A percentile compares a stretch with the other conserved stretches of the same genome.
These are phyloP conservation scores for Dolichomitus sp. DNA, from an alignment of 2,888 invertebrate species.

Conservation along the genomic window DNA sequence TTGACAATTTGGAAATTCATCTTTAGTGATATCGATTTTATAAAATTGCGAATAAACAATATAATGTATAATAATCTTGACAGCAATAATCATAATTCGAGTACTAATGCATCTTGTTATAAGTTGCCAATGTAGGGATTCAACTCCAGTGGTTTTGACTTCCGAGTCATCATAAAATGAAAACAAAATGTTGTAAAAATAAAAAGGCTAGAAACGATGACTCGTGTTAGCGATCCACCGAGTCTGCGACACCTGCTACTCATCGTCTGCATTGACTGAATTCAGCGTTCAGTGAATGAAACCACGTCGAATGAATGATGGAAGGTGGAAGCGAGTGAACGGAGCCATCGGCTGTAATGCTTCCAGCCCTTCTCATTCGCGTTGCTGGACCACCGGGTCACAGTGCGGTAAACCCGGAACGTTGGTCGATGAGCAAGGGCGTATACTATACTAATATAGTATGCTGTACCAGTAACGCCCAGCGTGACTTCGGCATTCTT, in stretches of 20 bases:
- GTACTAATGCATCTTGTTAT: background rate
- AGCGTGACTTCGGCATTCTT: slow-evolving; percentile 60
- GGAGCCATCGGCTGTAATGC: slow-evolving; percentile 10
- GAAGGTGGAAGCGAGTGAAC: slow-evolving; percentile 31
- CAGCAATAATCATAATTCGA: too few species aligned
- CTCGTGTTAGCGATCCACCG: slow-evolving; percentile 13
- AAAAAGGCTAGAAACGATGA: slow-evolving; percentile 7
- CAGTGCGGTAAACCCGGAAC: slow-evolving; percentile 60
- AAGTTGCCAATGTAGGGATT: background rate
- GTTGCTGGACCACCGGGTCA: slow-evolving; percentile 60
- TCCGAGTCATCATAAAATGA: background rate
- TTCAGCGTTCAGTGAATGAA: slow-evolving; percentile 52
- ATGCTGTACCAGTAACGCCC: slow-evolving; percentile 31
- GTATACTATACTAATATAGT: slow-evolving; percentile 11
- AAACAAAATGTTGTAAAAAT: background rate
- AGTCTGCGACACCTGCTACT: slow-evolving; percentile 45
- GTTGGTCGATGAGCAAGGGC: slow-evolving; percentile 45
- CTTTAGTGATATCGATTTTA: background rate
- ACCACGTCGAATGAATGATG: slow-evolving; percentile 49
- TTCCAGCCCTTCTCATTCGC: slow-evolving; percentile 24
- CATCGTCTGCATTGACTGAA: slow-evolving; percentile 26
- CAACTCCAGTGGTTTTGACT: background rate
- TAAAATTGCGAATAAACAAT: too few species aligned
- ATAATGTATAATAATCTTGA: too few species aligned
- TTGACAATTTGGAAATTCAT: background rate